These are phyloP conservation scores for Zaprionus ornatus DNA, from an alignment of 1,140 invertebrate genomes.

Conservation along the genomic window DNA sequence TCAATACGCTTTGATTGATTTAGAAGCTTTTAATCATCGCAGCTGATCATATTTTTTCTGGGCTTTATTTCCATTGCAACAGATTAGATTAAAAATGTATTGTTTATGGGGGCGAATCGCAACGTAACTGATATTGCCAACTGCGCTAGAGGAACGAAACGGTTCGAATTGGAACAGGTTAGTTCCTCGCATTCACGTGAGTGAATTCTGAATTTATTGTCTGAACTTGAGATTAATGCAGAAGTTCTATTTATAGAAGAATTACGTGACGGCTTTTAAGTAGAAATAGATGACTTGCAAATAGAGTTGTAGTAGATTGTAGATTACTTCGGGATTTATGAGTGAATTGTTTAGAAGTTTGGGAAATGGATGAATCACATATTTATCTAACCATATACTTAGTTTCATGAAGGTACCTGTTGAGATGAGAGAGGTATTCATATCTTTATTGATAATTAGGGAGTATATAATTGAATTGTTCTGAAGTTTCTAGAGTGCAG, in stretches of 20 bases:
- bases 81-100: constrained; percentile 62
- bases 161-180: constrained; percentile 43
- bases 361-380: neutral
- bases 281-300: neutral
- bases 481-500: too few species aligned
- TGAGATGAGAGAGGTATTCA: neutral
- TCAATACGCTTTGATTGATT: constrained; percentile 69
- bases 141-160: neutral
- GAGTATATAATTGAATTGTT: too few species aligned
- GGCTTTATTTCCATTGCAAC: constrained; percentile 19
- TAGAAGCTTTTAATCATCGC: constrained; percentile 58
- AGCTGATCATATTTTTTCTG: constrained; percentile 54
- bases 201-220: neutral
- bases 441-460: neutral
- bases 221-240: constrained; percentile 5
- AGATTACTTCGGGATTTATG: neutral
- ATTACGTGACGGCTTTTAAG: neutral
- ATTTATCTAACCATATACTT: neutral
- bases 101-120: constrained; percentile 53
- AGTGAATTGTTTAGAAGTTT: neutral
- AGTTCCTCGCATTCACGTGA: constrained; percentile 33
- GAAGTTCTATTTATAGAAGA: neutral
- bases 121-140: neutral
- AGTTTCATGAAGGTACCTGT: neutral
- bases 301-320: too few species aligned